Percentiles rank a stretch among this genome's conserved stretches.
Evolutionary conservation across 1,140 invertebrate genomes (phyloP).

Genomic region (Drosophila parvula): DNA sequence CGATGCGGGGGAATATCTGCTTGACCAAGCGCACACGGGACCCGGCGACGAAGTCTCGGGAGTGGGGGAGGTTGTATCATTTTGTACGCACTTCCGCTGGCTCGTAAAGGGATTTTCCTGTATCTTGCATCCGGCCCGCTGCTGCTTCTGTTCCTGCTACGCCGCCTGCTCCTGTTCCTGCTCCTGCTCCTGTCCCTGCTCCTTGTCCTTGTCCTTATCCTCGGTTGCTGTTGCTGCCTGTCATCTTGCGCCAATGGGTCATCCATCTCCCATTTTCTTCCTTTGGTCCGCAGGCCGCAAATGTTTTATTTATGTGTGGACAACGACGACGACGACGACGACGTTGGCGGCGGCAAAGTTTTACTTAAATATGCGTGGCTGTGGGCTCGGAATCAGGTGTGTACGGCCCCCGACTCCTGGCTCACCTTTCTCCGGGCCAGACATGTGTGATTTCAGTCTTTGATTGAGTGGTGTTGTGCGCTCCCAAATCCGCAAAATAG

Average conservation of each 20-base stretch:
- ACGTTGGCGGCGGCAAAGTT: conserved; percentile 52
- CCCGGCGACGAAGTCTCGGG: conserved; percentile 18
- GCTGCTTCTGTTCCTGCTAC: conserved; percentile 8
- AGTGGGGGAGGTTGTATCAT: conserved; percentile 61
- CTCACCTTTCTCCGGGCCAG: background rate
- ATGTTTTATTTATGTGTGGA: conserved; percentile 83
- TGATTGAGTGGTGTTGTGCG: conserved; percentile 78
- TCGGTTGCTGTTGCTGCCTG: conserved; percentile 37
- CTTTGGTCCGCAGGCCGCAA: conserved; percentile 67
- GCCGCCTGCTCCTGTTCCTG: background rate
- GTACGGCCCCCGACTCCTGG: background rate
- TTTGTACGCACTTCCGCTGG: conserved; percentile 81
- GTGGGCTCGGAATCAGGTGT: conserved; percentile 56
- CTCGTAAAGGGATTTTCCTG: conserved; percentile 82
- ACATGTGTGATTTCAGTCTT: conserved; percentile 70
- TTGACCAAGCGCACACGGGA: conserved; percentile 73
- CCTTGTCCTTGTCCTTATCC: conserved; percentile 3
- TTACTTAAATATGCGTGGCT: conserved; percentile 76
- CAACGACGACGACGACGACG: conserved; percentile 49
- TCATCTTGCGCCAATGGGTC: conserved; percentile 81
- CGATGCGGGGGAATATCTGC: conserved; percentile 61
- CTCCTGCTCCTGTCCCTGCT: conserved; percentile 2
- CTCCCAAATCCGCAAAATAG: conserved; percentile 79
- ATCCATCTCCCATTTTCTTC: conserved; percentile 78
- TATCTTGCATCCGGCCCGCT: conserved; percentile 58